phyloP scores from a whole-genome alignment of 2,797 vertebrate species.

The Hyperoplus immaculatus region DNA sequence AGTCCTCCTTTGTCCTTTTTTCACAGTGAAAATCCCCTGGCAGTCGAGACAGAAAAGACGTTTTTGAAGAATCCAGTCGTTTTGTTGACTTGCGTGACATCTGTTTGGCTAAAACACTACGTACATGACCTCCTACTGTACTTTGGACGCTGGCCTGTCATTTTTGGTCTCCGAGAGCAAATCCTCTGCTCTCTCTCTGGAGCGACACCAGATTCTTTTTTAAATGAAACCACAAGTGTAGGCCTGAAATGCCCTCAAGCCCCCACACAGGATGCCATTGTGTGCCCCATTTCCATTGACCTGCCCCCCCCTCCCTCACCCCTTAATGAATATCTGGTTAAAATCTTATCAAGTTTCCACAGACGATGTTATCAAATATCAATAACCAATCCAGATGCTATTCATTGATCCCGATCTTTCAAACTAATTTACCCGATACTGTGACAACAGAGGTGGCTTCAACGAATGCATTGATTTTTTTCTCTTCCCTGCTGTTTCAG shows the following conservation, averaged over 20 bases:
- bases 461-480: conserved; percentile 38
- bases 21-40: conserved; percentile 84
- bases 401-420: conserved; percentile 63
- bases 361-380: conserved; percentile 70
- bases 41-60: conserved; percentile 70
- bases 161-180: conserved; percentile 46
- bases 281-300: conserved; percentile 53
- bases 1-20: conserved; percentile 61
- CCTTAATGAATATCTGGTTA: conserved; percentile 50
- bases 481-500: conserved; percentile 77
- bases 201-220: conserved; percentile 41
- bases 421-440: conserved; percentile 47
- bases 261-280: conserved; percentile 37
- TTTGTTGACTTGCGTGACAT: conserved; percentile 66
- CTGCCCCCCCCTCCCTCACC: conserved; percentile 45
- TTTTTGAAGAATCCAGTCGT: conserved; percentile 52
- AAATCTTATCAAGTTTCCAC: conserved; percentile 70
- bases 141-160: conserved; percentile 50
- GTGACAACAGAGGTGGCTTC: conserved; percentile 59
- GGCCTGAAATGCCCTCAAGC: conserved; percentile 40
- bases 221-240: conserved; percentile 36
- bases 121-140: conserved; percentile 59
- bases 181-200: conserved; percentile 48
- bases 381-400: conserved; percentile 73
- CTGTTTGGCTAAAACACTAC: conserved; percentile 68